These are phyloP conservation scores for Chrysolina americana DNA, from an alignment of 2,888 invertebrate genomes.

Conservation along the genomic window DNA sequence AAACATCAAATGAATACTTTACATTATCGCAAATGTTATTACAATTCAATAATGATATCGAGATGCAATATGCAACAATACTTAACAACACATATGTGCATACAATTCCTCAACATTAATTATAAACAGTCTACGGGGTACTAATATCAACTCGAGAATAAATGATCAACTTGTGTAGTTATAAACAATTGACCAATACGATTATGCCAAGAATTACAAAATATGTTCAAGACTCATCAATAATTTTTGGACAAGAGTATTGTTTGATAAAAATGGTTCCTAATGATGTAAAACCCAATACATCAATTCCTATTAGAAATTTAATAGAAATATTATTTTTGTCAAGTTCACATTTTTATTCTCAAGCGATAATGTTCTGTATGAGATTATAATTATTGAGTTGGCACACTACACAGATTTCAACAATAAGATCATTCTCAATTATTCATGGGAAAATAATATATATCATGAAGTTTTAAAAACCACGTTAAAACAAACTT, in stretches of 20 bases:
- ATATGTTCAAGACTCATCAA: not conserved
- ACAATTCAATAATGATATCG: conserved; percentile 25
- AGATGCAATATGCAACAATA: conserved; percentile 52
- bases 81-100: conserved; percentile 51
- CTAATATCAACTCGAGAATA: conserved; percentile 2
- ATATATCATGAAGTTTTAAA: not conserved
- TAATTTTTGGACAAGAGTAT: too few relatives aligned
- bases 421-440: conserved; percentile 11
- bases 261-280: too few relatives aligned
- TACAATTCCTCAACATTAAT: conserved; percentile 48
- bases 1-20: conserved; percentile 45
- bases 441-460: not conserved
- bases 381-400: conserved; percentile 1
- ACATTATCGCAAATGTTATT: conserved; percentile 21
- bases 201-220: not conserved
- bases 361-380: conserved; percentile 3
- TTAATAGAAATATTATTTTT: not conserved
- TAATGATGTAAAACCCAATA: too few relatives aligned
- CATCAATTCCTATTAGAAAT: not conserved
- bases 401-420: conserved; percentile 27
- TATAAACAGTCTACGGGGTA: conserved; percentile 37
- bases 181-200: not conserved
- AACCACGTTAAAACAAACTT: not conserved
- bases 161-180: not conserved
- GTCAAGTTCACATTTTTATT: not conserved